Evolutionary conservation across 2,888 invertebrate genomes (phyloP).

Genomic region (Rhaphigaster nebulosa): DNA sequence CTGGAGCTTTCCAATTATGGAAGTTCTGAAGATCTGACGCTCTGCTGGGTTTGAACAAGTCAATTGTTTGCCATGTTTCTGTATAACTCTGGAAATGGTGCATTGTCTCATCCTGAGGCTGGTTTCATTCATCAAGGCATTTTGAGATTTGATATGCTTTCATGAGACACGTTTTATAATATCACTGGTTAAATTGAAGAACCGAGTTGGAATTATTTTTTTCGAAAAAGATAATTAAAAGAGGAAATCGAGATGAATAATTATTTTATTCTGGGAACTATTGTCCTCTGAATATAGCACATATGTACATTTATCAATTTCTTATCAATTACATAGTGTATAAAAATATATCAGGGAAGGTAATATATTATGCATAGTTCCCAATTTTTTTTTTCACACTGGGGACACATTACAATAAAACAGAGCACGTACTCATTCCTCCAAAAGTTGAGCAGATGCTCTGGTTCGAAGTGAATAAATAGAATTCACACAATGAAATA

Average conservation of each 20-base stretch:
- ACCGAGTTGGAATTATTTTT: background rate
- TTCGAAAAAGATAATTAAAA: background rate
- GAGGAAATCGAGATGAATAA: background rate
- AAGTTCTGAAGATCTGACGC: background rate
- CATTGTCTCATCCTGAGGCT: background rate
- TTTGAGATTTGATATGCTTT: conserved; percentile 5
- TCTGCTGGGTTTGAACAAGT: background rate
- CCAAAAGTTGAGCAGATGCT: no score
- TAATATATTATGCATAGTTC: no score
- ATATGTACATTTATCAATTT: no score
- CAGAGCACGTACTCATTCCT: no score
- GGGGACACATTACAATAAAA: no score
- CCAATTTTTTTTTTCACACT: no score
- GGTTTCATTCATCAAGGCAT: background rate
- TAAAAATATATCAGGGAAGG: no score
- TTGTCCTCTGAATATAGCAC: no score
- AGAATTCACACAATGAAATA: no score
- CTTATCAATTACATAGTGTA: no score
- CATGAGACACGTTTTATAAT: background rate
- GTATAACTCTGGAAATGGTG: background rate
- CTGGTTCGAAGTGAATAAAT: no score
- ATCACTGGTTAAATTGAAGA: background rate
- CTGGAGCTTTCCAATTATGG: conserved; percentile 12
- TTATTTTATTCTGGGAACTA: no score
- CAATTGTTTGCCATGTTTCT: background rate